Evolutionary conservation across 2,113 vertebrate genomes (phyloP).

Genomic region (Recurvirostra avosetta): DNA sequence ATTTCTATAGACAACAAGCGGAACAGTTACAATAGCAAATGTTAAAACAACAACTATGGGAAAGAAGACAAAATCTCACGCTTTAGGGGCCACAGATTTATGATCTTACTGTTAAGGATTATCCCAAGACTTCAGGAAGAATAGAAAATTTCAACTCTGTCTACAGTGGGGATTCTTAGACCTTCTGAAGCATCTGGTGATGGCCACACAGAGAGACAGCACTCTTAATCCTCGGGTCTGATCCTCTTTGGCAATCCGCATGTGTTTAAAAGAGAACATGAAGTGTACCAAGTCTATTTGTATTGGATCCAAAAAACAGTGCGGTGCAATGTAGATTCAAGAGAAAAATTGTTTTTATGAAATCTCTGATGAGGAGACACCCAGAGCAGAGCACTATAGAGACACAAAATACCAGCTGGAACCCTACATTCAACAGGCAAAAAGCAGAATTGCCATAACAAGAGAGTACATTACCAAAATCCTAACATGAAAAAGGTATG

Average conservation of each 20-base stretch:
- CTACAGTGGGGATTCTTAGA: slow-evolving; percentile 24
- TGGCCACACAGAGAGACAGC: slow-evolving; percentile 47
- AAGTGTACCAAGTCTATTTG: not conserved
- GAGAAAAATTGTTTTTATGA: not conserved
- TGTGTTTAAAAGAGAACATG: not conserved
- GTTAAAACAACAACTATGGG: slow-evolving; percentile 16
- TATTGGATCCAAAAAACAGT: not conserved
- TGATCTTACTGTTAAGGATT: slow-evolving; percentile 42
- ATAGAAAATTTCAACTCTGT: slow-evolving; percentile 36
- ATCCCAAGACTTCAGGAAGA: slow-evolving; percentile 34
- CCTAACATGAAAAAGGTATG: not conserved
- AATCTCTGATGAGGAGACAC: not conserved
- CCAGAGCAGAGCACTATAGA: not conserved
- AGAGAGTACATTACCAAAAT: not conserved
- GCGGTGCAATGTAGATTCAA: not conserved
- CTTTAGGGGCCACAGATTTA: slow-evolving; percentile 45
- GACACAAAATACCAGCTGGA: not conserved
- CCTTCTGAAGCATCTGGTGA: slow-evolving; percentile 44
- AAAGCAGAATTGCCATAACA: not conserved
- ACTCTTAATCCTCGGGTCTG: not conserved
- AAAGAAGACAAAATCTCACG: slow-evolving; percentile 32
- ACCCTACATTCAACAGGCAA: not conserved
- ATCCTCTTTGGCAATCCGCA: not conserved
- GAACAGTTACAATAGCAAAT: slow-evolving; percentile 33
- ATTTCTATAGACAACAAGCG: not conserved